These are phyloP conservation scores for Salpingus planirostris DNA, from an alignment of 2,888 invertebrate genomes.

Conservation along the genomic window DNA sequence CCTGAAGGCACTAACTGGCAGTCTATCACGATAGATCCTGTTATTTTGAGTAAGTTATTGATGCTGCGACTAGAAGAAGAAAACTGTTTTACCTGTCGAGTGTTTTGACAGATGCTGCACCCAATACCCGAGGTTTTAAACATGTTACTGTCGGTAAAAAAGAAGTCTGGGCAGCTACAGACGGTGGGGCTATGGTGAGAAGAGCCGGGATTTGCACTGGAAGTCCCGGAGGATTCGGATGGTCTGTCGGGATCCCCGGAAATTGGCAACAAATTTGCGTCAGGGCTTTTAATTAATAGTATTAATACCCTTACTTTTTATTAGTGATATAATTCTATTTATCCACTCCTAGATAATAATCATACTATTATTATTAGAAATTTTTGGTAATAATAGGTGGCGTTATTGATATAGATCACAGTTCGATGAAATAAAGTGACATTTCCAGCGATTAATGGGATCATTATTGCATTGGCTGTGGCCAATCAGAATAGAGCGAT, in stretches of 20 bases:
- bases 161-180: constrained; percentile 70
- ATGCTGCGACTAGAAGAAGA: no score
- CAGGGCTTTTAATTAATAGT: constrained; percentile 26
- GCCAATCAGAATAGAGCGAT: no score
- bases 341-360: no score
- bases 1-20: constrained; percentile 85
- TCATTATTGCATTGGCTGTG: no score
- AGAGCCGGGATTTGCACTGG: constrained; percentile 65
- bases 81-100: no score
- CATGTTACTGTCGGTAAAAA: constrained; percentile 59
- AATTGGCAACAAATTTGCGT: constrained; percentile 34
- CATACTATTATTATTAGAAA: no score
- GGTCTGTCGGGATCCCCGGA: constrained; percentile 62
- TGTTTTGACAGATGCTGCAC: constrained; percentile 29
- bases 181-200: constrained; percentile 59
- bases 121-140: constrained; percentile 50
- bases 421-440: no score
- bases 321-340: constrained; percentile 4
- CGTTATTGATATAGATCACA: no score
- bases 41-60: constrained; percentile 42
- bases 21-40: constrained; percentile 50
- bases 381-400: no score
- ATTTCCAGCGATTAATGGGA: no score
- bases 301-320: constrained; percentile 1
- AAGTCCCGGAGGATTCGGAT: constrained; percentile 67